phyloP scores from a whole-genome alignment of 92 coral and sea anemone species.

The Phenganax stokvisi region DNA sequence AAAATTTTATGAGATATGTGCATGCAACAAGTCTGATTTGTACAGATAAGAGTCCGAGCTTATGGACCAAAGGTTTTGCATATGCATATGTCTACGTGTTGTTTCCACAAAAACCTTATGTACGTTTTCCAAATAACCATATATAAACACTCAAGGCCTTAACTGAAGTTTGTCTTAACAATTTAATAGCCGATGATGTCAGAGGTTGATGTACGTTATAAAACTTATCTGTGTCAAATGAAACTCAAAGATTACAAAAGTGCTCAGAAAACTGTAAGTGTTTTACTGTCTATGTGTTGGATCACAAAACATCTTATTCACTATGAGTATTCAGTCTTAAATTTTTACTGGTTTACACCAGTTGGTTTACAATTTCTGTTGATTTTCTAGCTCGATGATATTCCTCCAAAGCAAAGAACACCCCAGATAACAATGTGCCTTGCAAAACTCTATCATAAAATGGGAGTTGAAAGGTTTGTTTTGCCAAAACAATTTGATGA shows the following conservation, averaged over 20 bases:
- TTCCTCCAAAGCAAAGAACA: slow-evolving; percentile 95
- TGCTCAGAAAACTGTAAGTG: slow-evolving; percentile 72
- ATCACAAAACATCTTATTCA: not conserved
- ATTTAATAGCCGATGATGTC: slow-evolving; percentile 62
- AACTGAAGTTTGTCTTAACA: not conserved
- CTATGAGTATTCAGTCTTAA: not conserved
- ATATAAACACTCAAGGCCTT: not conserved
- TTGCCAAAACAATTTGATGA: not conserved
- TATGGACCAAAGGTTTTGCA: no score
- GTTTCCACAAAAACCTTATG: no score
- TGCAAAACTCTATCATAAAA: slow-evolving; percentile 77
- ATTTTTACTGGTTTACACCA: not conserved
- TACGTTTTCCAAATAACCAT: not conserved
- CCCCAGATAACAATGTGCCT: slow-evolving; percentile 86
- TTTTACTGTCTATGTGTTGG: not conserved
- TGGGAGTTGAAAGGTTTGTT: slow-evolving; percentile 87
- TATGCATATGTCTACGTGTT: no score
- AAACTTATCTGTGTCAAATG: slow-evolving; percentile 76
- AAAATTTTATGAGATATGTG: no score
- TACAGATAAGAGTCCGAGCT: no score
- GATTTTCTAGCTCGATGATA: slow-evolving; percentile 64
- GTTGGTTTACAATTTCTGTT: not conserved
- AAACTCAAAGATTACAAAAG: slow-evolving; percentile 76
- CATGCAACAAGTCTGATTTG: no score
- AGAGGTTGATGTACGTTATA: slow-evolving; percentile 85